These are phyloP conservation scores for Nemopilema nomurai DNA, from an alignment of 30 jellyfish, hydroid and myxozoan genomes.

Conservation along the genomic window DNA sequence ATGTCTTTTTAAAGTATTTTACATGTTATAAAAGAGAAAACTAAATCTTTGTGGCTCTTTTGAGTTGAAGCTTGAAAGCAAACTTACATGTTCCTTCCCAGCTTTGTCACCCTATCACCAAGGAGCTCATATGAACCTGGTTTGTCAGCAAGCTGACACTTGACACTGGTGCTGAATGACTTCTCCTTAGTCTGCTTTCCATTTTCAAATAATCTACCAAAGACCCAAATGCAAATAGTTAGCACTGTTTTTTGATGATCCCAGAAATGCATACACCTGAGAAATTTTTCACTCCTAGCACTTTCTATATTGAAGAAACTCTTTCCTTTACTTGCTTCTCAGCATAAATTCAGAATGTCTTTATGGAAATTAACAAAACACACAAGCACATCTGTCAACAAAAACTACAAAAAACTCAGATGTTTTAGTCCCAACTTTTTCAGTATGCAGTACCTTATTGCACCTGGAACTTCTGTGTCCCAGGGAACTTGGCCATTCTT, in stretches of 20 bases:
- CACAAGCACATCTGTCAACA: too few species aligned
- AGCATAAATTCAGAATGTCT: too few species aligned
- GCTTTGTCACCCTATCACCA: slow-evolving; percentile 93
- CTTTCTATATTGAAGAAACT: too few species aligned
- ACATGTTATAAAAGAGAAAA: too few species aligned
- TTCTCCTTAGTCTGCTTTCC: slow-evolving; percentile 43
- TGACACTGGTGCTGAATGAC: slow-evolving; percentile 57
- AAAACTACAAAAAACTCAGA: too few species aligned
- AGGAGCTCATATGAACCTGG: slow-evolving; percentile 85
- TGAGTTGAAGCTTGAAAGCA: neutral
- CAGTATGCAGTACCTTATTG: slow-evolving; percentile 78
- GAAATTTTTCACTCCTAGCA: too few species aligned
- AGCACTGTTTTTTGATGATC: neutral
- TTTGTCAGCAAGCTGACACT: slow-evolving; percentile 81
- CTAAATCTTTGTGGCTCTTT: too few species aligned
- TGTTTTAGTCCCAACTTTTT: too few species aligned
- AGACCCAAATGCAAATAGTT: neutral
- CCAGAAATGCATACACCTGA: too few species aligned
- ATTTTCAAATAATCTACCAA: slow-evolving; percentile 38
- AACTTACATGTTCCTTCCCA: slow-evolving; percentile 90
- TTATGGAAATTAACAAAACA: too few species aligned
- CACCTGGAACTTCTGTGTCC: slow-evolving; percentile 96
- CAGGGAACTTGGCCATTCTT: slow-evolving; percentile 91
- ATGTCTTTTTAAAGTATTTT: too few species aligned
- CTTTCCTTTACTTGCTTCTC: too few species aligned